Conservation (phyloP, 1,140 invertebrate species). For the Brachionus asplanchnoidis region DNA sequence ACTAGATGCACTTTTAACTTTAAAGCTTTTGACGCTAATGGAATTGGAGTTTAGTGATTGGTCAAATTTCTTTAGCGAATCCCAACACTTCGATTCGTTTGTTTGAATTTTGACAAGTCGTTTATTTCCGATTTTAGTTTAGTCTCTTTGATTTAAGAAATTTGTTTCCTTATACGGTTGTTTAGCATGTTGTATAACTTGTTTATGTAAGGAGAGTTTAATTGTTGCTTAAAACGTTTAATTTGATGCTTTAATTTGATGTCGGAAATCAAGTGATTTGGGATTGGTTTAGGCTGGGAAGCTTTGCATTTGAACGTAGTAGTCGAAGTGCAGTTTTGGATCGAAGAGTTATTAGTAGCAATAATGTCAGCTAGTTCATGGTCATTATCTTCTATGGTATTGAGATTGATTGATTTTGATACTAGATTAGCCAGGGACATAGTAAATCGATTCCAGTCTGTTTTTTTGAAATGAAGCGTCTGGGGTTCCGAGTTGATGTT, state of each 20-base stretch:
- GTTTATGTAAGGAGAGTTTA: no score
- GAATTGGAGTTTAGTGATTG: no score
- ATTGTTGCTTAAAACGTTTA: neutral
- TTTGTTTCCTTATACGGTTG: no score
- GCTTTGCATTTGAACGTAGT: neutral
- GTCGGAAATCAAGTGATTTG: neutral
- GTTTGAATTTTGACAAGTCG: neutral
- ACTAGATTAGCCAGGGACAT: no score
- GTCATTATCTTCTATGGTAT: neutral
- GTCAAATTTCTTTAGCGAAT: neutral
- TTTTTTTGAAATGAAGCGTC: no score
- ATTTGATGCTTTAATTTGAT: neutral
- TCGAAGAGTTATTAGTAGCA: neutral
- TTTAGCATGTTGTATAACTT: no score
- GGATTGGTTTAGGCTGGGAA: neutral
- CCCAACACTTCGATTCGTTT: neutral
- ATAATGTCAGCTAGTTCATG: neutral
- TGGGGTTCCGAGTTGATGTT: no score
- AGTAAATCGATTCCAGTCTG: no score
- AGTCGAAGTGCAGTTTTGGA: neutral
- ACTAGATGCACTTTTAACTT: no score
- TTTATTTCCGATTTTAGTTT: neutral
- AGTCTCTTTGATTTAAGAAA: no score
- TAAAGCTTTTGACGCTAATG: neutral
- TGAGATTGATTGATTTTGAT: no score